Evolutionary conservation across 2,113 vertebrate genomes (phyloP).

Genomic region (Solea senegalensis): DNA sequence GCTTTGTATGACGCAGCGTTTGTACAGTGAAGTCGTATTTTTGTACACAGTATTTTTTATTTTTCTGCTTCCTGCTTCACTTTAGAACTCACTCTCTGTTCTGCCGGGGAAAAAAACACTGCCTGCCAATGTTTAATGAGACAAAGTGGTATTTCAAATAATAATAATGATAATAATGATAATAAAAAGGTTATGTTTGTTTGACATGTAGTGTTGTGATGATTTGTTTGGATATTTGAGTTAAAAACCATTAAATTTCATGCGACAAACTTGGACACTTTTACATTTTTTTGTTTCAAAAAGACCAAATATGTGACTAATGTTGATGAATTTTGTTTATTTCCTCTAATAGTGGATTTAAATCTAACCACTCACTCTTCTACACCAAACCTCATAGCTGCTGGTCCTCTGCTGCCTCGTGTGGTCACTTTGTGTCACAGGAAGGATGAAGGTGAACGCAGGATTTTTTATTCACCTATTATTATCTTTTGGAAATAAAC

Average conservation of each 20-base stretch:
- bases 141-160: constrained; percentile 46
- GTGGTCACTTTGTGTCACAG: no score
- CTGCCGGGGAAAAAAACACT: constrained; percentile 40
- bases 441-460: no score
- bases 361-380: no score
- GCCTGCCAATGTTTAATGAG: constrained; percentile 54
- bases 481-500: no score
- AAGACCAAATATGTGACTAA: no score
- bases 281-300: no score
- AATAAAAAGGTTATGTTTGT: constrained; percentile 42
- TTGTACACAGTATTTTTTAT: constrained; percentile 70
- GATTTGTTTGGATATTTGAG: not conserved
- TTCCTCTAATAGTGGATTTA: no score
- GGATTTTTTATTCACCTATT: no score
- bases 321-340: no score
- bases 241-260: not conserved
- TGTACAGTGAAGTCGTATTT: constrained; percentile 77
- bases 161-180: constrained; percentile 41
- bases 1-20: constrained; percentile 61
- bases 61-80: constrained; percentile 63
- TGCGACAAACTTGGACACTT: no score
- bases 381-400: no score
- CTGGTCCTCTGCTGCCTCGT: no score
- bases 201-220: constrained; percentile 18
- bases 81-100: constrained; percentile 51